Conservation (phyloP, 2,888 invertebrate genomes). For the Cordilura impudica region DNA sequence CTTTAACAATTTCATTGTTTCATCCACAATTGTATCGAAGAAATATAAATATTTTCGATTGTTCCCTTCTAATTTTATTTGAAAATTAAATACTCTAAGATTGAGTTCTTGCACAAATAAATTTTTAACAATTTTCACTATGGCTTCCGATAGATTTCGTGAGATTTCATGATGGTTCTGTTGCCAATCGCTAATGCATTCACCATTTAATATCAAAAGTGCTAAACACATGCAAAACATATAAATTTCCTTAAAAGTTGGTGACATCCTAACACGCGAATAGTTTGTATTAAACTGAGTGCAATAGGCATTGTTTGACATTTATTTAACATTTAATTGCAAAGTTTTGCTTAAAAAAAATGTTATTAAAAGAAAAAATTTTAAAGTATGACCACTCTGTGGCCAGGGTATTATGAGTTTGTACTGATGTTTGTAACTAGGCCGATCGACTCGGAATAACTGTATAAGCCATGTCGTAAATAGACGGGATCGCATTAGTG, state of each 20-base stretch:
- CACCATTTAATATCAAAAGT: background rate
- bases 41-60: constrained; percentile 38
- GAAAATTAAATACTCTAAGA: constrained; percentile 56
- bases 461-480: no score
- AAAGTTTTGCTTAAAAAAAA: no score
- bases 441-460: no score
- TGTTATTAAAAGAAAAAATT: no score
- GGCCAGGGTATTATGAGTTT: no score
- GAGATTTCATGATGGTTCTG: constrained; percentile 22
- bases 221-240: constrained; percentile 10
- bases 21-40: constrained; percentile 62
- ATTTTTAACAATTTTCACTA: constrained; percentile 54
- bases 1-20: constrained; percentile 30
- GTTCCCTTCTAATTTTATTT: constrained; percentile 36
- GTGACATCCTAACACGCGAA: constrained; percentile 30
- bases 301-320: no score
- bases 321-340: no score
- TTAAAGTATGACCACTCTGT: no score
- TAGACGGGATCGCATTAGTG: no score
- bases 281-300: background rate
- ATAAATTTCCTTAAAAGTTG: background rate
- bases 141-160: constrained; percentile 53
- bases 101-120: constrained; percentile 40
- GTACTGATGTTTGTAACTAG: no score
- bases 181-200: background rate